Percentiles rank a stretch among this genome's conserved stretches.
These are phyloP conservation scores for Perccottus glenii DNA, from an alignment of 2,113 vertebrate species.

Conservation along the genomic window DNA sequence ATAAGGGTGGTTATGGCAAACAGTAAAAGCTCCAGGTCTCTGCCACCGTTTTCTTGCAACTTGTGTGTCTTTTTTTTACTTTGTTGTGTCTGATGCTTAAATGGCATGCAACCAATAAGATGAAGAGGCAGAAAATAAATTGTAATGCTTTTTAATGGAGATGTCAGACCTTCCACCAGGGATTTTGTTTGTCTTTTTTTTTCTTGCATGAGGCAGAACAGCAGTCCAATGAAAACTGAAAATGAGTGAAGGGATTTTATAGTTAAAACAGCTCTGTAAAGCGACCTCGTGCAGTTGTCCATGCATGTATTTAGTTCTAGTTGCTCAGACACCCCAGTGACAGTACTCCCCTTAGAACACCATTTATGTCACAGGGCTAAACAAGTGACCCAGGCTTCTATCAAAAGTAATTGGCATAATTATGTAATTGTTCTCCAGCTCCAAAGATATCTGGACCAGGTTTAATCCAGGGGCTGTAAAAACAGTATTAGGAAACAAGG, in stretches of 20 bases:
- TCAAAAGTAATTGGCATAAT: constrained; percentile 5
- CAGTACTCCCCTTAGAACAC: constrained; percentile 1
- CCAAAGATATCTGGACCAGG: background rate
- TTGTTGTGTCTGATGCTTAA: too few relatives aligned
- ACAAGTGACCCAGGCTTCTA: constrained; percentile 3
- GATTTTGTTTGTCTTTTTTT: too few relatives aligned
- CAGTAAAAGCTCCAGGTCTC: too few relatives aligned
- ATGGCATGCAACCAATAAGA: too few relatives aligned
- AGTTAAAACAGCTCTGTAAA: constrained; percentile 33
- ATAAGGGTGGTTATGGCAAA: too few relatives aligned
- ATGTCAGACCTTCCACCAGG: too few relatives aligned
- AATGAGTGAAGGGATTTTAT: background rate
- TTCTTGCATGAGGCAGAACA: constrained; percentile 22
- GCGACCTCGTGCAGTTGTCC: background rate
- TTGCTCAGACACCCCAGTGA: constrained; percentile 3
- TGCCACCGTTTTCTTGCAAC: too few relatives aligned
- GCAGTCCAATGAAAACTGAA: constrained; percentile 24
- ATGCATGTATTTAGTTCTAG: constrained; percentile 23
- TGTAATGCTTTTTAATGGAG: too few relatives aligned
- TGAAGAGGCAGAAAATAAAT: too few relatives aligned
- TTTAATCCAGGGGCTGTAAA: constrained; percentile 19
- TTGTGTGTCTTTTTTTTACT: too few relatives aligned
- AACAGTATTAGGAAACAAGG: constrained; percentile 38
- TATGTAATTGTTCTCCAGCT: constrained; percentile 29
- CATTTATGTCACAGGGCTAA: background rate